Base-by-base conservation (phyloP, 2,113 vertebrate genomes). In the Sula dactylatra region DNA sequence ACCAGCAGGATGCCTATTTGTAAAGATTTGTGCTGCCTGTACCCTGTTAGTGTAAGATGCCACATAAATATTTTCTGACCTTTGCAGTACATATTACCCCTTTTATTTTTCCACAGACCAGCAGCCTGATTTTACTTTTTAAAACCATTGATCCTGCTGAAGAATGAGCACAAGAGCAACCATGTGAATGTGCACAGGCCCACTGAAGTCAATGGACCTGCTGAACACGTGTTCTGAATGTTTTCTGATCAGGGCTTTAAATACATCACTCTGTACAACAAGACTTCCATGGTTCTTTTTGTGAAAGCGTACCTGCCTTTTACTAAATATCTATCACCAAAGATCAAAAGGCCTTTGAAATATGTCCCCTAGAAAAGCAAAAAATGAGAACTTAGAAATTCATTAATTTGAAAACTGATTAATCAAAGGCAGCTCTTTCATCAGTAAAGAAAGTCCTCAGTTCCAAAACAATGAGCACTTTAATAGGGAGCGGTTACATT, bases 311-410 rank as follows among this genome's bases (percentile, higher is more conserved):
- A 34, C 58, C 80, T 95, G 82, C 55, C 82, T 94, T 90, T 90
- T 66, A 44, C 50, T 92, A 95, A 95, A 90, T 42, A 82, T 74
- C 79, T 64, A 25, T 42, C 85, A 83, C 32, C 82, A 59, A 62
- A 90, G 88, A 96, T 93, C 92, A 96, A 93, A 92, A 91, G 64
- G 72, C 94, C 88, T 94, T 94, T 94, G 91, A 96, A 94, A 94
- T 59, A 55, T 7, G 24, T 81, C 88, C 91, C 55, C 42, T 55
- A 86, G 93, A 91, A 93, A 89, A 92, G 26, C 1, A 1, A 85
- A 93, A 90, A 73, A 62, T 26, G 42, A 74, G 47, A 91, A 79
- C 70, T 52, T 83, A n/a, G 77, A 84, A 89, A 91, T 86, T 13
- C 31, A 27, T 54, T 90, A 18, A 40, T 90, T 95, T 88, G 66